Conservation (phyloP, 2,888 invertebrate species). For the Meta bourneti region DNA sequence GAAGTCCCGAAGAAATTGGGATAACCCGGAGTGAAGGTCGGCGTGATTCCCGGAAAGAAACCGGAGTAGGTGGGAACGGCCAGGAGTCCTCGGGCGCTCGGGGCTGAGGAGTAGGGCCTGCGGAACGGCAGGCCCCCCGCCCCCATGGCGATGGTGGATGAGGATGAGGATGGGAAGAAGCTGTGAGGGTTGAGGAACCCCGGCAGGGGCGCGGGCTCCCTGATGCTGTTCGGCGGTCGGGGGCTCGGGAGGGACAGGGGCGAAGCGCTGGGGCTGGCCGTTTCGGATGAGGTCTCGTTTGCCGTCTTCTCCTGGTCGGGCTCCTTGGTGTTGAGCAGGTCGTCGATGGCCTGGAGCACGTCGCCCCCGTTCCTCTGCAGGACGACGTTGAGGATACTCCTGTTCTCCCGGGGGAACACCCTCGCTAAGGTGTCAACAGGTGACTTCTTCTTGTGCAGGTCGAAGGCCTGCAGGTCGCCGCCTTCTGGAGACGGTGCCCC, state of each 20-base stretch:
- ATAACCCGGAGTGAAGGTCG: slow-evolving; percentile 63
- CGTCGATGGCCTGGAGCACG: slow-evolving; percentile 95
- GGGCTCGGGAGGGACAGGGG: slow-evolving; percentile 53
- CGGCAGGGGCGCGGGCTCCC: slow-evolving; percentile 33
- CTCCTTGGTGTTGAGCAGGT: slow-evolving; percentile 83
- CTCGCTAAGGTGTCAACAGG: slow-evolving; percentile 92
- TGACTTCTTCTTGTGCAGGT: slow-evolving; percentile 71
- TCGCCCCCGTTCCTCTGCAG: slow-evolving; percentile 92
- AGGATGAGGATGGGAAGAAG: slow-evolving; percentile 45
- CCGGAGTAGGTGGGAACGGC: slow-evolving; percentile 72
- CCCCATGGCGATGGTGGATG: slow-evolving; percentile 53
- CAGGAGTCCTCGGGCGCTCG: slow-evolving; percentile 48
- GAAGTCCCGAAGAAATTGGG: slow-evolving; percentile 73
- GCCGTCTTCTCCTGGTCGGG: slow-evolving; percentile 51
- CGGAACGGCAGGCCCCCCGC: slow-evolving; percentile 63
- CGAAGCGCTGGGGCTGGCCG: slow-evolving; percentile 59
- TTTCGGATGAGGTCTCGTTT: slow-evolving; percentile 50
- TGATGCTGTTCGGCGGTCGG: slow-evolving; percentile 20
- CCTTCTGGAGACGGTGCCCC: slow-evolving; percentile 44
- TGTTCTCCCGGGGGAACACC: slow-evolving; percentile 92
- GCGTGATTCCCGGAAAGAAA: slow-evolving; percentile 72
- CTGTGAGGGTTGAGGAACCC: slow-evolving; percentile 58
- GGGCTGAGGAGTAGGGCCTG: slow-evolving; percentile 64
- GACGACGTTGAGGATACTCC: slow-evolving; percentile 91
- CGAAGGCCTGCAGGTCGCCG: slow-evolving; percentile 45